phyloP scores from a whole-genome alignment of 2,888 invertebrate genomes.

The Deilephila elpenor region DNA sequence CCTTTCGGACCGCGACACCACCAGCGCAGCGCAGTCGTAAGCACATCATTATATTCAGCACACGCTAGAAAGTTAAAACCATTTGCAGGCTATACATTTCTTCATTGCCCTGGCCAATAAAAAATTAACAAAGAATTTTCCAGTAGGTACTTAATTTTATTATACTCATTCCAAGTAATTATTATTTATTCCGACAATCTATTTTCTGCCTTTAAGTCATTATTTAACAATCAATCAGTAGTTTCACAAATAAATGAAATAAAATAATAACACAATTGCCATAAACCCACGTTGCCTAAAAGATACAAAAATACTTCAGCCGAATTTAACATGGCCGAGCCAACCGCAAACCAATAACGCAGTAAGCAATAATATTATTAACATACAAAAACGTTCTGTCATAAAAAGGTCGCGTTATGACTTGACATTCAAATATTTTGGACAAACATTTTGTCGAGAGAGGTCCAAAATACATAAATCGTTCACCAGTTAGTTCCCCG shows the following conservation, averaged over 20 bases:
- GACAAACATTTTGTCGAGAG: conserved; percentile 70
- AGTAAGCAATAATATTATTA: conserved; percentile 49
- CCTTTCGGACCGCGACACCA: conserved; percentile 29
- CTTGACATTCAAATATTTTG: conserved; percentile 76
- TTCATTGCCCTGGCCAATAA: neutral
- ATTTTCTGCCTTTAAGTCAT: neutral
- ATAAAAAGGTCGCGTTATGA: conserved; percentile 67
- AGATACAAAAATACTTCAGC: conserved; percentile 16
- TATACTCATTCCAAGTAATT: neutral
- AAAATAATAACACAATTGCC: neutral
- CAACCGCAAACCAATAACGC: conserved; percentile 57
- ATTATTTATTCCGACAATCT: neutral
- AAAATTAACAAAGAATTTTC: neutral
- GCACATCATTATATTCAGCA: neutral
- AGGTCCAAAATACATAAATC: conserved; percentile 75
- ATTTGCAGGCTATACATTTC: neutral
- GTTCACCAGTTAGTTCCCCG: conserved; percentile 73
- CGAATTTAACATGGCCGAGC: conserved; percentile 35
- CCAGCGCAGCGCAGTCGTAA: neutral
- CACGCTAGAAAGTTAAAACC: neutral
- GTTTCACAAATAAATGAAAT: neutral
- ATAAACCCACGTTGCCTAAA: neutral
- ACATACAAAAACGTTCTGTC: conserved; percentile 45
- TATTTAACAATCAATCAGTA: no score
- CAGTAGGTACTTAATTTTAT: no score